These are phyloP conservation scores for Ctenicera cuprea DNA, from an alignment of 2,888 invertebrate genomes.

Conservation along the genomic window DNA sequence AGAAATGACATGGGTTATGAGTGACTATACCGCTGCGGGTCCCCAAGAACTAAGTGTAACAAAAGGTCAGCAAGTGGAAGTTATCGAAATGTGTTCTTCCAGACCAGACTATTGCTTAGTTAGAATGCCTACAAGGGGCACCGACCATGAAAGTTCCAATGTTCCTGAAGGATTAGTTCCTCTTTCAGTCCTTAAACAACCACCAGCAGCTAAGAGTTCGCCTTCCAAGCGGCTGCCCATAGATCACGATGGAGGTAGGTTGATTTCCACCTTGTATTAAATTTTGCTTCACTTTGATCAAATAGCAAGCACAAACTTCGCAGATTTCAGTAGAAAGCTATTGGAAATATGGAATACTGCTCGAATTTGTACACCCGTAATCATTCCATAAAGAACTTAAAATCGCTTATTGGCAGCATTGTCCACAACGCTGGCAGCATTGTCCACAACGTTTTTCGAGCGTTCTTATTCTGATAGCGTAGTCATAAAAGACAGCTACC, in stretches of 20 bases:
- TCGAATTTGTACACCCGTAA: too few relatives aligned
- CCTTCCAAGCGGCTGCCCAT: constrained; percentile 73
- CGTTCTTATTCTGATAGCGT: too few relatives aligned
- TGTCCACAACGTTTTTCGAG: too few relatives aligned
- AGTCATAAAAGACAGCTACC: too few relatives aligned
- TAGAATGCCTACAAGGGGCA: constrained; percentile 75
- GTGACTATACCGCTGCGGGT: constrained; percentile 87
- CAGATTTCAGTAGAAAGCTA: too few relatives aligned
- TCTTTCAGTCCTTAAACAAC: constrained; percentile 84
- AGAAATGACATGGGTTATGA: constrained; percentile 94
- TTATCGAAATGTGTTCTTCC: constrained; percentile 85
- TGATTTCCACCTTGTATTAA: too few relatives aligned
- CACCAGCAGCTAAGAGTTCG: constrained; percentile 78
- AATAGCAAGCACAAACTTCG: too few relatives aligned
- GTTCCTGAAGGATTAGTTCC: constrained; percentile 89
- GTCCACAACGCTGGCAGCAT: too few relatives aligned
- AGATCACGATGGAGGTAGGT: constrained; percentile 71
- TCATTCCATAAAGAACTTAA: too few relatives aligned
- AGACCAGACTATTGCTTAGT: constrained; percentile 84
- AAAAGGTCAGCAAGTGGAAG: constrained; percentile 96
- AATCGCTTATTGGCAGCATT: too few relatives aligned
- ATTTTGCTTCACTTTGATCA: too few relatives aligned
- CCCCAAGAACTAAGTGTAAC: constrained; percentile 88
- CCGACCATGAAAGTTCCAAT: constrained; percentile 68
- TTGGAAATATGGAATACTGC: too few relatives aligned